Evolutionary conservation across 37 sponge, comb jelly and placozoan species (phyloP).

Genomic region (Bolinopsis microptera): DNA sequence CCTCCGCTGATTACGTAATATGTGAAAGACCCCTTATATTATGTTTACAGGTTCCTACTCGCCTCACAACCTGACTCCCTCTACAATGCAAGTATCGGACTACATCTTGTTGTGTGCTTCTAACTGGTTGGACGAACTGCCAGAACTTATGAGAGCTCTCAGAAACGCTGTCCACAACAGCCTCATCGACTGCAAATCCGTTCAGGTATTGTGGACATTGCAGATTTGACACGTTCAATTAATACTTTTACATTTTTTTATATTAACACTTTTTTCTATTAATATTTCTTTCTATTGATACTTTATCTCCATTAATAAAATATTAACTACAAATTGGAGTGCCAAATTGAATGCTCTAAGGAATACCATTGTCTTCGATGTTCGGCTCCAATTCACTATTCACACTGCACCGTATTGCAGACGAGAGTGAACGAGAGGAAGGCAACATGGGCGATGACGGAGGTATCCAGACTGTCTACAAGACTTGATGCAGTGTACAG

Average conservation of each 20-base stretch:
- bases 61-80: background rate
- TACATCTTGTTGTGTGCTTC: slow-evolving; percentile 36
- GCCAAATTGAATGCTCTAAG: no score
- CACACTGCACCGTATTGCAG: no score
- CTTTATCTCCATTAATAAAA: no score
- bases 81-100: slow-evolving; percentile 22
- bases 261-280: background rate
- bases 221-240: background rate
- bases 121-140: slow-evolving; percentile 58
- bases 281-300: no score
- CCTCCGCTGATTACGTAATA: no score
- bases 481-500: slow-evolving; percentile 48
- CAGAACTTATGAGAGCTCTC: slow-evolving; percentile 61
- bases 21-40: no score
- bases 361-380: no score
- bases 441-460: background rate
- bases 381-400: no score
- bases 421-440: slow-evolving; percentile 50
- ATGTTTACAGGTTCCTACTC: slow-evolving; percentile 27
- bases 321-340: no score
- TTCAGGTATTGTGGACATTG: slow-evolving; percentile 19
- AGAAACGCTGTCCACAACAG: slow-evolving; percentile 45
- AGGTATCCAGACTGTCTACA: slow-evolving; percentile 32
- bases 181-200: slow-evolving; percentile 41
- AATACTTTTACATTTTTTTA: background rate